Percentiles rank a stretch among this genome's conserved stretches.
Evolutionary conservation across 2,113 vertebrate species (phyloP).

Genomic region (Lycaon pictus): DNA sequence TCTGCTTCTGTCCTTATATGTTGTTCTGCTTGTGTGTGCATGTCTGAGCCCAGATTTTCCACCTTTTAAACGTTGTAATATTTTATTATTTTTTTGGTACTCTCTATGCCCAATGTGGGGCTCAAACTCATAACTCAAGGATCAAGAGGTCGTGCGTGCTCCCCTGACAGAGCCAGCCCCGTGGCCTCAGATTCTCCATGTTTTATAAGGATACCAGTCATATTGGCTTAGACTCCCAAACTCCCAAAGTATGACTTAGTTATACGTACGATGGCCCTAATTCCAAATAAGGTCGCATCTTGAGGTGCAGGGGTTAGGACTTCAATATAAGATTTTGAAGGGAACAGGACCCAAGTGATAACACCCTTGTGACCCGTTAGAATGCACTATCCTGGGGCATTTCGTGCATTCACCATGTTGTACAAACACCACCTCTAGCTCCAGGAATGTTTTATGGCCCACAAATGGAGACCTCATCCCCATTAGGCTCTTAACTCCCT

Average conservation of each 20-base stretch:
- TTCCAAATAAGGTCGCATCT: background rate
- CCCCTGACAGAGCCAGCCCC: rapidly evolving
- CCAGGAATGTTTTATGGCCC: background rate
- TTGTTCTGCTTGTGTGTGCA: too few relatives aligned
- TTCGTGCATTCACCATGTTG: rapidly evolving
- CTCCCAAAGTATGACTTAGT: background rate
- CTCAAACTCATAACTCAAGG: background rate
- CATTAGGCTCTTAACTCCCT: rapidly evolving
- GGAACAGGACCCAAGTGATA: rapidly evolving
- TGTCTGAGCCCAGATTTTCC: background rate
- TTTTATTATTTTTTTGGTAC: background rate
- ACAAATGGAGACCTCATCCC: background rate
- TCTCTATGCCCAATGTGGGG: background rate
- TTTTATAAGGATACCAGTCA: background rate
- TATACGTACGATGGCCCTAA: background rate
- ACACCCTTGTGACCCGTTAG: background rate
- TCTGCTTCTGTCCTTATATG: background rate
- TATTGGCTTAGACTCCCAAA: background rate
- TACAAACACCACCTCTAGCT: background rate
- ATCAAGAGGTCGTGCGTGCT: background rate
- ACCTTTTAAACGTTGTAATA: background rate
- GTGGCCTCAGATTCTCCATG: background rate
- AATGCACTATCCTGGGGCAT: background rate
- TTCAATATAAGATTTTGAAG: background rate
- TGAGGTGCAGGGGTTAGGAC: background rate